Conservation (phyloP, 1,140 invertebrate species). For the Piezodorus guildinii region DNA sequence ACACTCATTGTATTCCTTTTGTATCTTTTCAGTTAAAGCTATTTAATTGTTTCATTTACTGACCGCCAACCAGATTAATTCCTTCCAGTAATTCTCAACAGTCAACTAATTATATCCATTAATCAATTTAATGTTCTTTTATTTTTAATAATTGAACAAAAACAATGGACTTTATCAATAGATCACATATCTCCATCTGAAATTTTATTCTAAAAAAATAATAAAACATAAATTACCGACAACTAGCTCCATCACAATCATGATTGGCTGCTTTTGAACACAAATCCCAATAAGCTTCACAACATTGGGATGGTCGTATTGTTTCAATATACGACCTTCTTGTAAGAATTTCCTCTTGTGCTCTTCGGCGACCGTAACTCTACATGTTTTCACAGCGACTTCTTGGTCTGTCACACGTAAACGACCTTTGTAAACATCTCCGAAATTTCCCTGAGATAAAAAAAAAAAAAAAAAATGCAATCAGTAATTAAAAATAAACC, state of each 20-base stretch:
- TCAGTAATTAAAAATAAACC: too few relatives aligned
- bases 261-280: constrained; percentile 94
- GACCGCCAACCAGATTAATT: too few relatives aligned
- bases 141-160: too few relatives aligned
- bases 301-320: constrained; percentile 94
- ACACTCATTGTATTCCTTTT: too few relatives aligned
- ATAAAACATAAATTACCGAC: constrained; percentile 47
- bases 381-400: constrained; percentile 93
- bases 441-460: constrained; percentile 79
- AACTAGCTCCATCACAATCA: constrained; percentile 99
- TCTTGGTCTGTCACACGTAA: constrained; percentile 68
- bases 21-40: too few relatives aligned
- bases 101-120: too few relatives aligned
- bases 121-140: too few relatives aligned
- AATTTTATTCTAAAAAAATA: background rate
- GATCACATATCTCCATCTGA: too few relatives aligned
- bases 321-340: constrained; percentile 88
- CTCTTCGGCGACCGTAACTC: constrained; percentile 84
- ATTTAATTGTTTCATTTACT: too few relatives aligned
- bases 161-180: too few relatives aligned
- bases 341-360: constrained; percentile 93
- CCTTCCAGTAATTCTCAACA: too few relatives aligned
- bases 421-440: constrained; percentile 87
- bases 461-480: constrained; percentile 12
- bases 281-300: constrained; percentile 95